Conservation (phyloP, 2,888 invertebrate species). For the Cephus pulcher region DNA sequence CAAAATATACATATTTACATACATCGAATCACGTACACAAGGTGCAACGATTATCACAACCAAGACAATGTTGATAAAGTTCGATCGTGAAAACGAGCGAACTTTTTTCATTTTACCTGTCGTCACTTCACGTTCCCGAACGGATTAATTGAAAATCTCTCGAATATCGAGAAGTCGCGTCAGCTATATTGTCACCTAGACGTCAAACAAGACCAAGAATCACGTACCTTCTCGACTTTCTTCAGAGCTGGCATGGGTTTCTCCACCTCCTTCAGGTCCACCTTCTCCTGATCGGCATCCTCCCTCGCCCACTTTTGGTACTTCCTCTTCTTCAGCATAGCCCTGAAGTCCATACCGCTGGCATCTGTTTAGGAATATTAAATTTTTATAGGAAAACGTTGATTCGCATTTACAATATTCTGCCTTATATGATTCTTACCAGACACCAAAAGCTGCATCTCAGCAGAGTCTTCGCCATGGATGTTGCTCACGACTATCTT, state of each 20-base stretch:
- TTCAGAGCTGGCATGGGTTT: constrained; percentile 88
- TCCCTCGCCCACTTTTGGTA: constrained; percentile 94
- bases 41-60: constrained; percentile 11
- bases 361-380: constrained; percentile 74
- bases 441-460: constrained; percentile 96
- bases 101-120: background rate
- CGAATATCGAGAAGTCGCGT: background rate
- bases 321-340: constrained; percentile 96
- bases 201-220: background rate
- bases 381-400: background rate
- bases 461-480: constrained; percentile 95
- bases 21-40: constrained; percentile 10
- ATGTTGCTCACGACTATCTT: constrained; percentile 92
- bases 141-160: background rate
- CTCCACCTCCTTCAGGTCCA: constrained; percentile 91
- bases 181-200: background rate
- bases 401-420: background rate
- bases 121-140: background rate
- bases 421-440: constrained; percentile 70
- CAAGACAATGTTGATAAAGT: background rate
- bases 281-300: constrained; percentile 93
- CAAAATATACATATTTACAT: constrained; percentile 3
- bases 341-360: constrained; percentile 98
- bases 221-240: constrained; percentile 92
- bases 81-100: background rate